phyloP scores from a whole-genome alignment of 2,113 vertebrate genomes.

The Gnathonemus longibarbis region DNA sequence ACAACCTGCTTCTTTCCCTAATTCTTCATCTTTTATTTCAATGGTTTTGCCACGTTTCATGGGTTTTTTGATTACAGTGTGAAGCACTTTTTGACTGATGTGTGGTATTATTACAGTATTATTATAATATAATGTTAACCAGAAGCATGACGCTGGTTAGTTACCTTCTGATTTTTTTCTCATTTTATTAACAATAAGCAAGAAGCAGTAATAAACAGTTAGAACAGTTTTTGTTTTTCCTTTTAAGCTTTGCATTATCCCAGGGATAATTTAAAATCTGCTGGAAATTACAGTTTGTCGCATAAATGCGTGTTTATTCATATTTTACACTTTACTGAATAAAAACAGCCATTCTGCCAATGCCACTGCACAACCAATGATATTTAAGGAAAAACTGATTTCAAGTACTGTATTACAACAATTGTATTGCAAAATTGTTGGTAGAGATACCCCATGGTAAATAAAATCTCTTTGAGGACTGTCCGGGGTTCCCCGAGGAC shows the following conservation, averaged over 20 bases:
- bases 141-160: neutral
- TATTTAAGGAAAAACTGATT: neutral
- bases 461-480: neutral
- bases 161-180: neutral
- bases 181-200: neutral
- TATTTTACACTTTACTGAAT: neutral
- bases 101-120: too few species aligned
- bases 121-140: neutral
- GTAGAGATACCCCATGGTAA: neutral
- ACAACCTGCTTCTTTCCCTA: too few species aligned
- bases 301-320: neutral
- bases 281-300: neutral
- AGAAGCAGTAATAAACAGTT: neutral
- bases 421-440: neutral
- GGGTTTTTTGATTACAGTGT: too few species aligned
- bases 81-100: too few species aligned
- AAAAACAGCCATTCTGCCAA: neutral
- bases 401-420: neutral
- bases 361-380: neutral
- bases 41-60: too few species aligned
- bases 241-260: neutral
- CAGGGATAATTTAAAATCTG: neutral
- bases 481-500: too few species aligned
- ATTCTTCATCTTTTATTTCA: too few species aligned
- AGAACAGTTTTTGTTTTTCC: neutral